Evolutionary conservation across 2,113 vertebrate genomes (phyloP).

Genomic region (Myocastor coypus): DNA sequence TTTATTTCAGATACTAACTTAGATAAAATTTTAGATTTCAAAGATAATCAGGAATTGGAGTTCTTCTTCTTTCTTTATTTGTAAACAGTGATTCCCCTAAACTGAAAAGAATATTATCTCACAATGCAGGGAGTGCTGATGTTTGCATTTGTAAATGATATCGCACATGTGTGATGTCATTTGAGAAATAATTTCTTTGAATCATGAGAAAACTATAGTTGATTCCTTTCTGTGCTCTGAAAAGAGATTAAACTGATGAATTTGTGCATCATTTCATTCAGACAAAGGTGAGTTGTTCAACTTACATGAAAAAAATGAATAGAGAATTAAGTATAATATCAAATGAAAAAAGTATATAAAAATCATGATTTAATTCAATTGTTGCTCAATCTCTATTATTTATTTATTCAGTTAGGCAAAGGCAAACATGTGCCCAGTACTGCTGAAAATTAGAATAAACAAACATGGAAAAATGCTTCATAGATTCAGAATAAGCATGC

Average conservation of each 20-base stretch:
- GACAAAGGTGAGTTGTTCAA: not conserved
- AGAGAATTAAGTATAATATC: slow-evolving; percentile 3
- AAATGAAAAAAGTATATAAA: slow-evolving; percentile 33
- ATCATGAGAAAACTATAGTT: not conserved
- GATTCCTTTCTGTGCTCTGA: not conserved
- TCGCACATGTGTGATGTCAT: not conserved
- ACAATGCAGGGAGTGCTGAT: not conserved
- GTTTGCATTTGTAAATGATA: not conserved
- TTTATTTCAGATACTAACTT: not conserved
- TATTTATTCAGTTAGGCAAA: not conserved
- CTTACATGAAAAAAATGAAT: slow-evolving; percentile 27
- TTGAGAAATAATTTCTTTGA: slow-evolving; percentile 46
- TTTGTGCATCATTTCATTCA: not conserved
- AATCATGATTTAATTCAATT: not conserved
- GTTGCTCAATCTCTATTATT: not conserved
- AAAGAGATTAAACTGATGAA: not conserved
- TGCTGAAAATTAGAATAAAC: not conserved
- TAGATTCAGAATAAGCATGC: not conserved
- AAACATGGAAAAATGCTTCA: not conserved
- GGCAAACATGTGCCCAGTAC: not conserved
- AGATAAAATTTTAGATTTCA: not conserved
- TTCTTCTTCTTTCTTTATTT: not conserved
- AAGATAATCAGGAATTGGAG: not conserved
- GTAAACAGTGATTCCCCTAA: not conserved
- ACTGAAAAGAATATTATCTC: not conserved